Evolutionary conservation across 2,113 vertebrate species (phyloP), one percentile per base, ranked within the genome.

Genomic region (Psittacula cyanocephala): DNA sequence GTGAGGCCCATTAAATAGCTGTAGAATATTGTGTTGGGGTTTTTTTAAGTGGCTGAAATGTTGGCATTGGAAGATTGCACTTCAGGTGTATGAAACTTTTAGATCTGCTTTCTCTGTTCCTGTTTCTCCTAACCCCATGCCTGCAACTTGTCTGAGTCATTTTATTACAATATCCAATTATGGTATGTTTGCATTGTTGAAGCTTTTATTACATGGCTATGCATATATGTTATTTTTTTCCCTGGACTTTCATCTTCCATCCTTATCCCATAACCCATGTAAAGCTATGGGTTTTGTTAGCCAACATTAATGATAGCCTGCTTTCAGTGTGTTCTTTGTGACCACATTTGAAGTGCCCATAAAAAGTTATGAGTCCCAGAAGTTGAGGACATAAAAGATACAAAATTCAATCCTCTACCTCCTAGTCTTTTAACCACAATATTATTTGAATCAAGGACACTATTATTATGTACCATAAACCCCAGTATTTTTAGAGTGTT

Each of bases 321-420:
- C 43, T 95, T 82, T 90, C 76, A 88, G 29, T 88, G 63, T 80
- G 29, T 78, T 93, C 94, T 97, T 95, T 96, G 91, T 91, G 90
- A 84, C 79, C 60, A 31, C 50, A 47, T 77, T 76, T 90, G 81
- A 95, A 86, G 25, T 83, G 71, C 46, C 27, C 33, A 86, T 96
- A 94, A 95, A 93, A 96, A 86, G 60, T 95, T 95, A 90, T 2
- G 76, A 70, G 65, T 93, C 81, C 50, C 93, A 88, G 63, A 93
- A 91, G 92, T 70, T 67, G 46, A 93, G 75, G 75, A 91, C 43
- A 72, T 96, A 92, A 95, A 95, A 95, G 69, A 85, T 87, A 76
- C 41, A 93, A 96, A 95, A 89, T 88, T 87, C 79, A 88, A 53
- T 96, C 43, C 39, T 90, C 63, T 91, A 74, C 43, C 27, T 93